Evolutionary conservation across 1,140 invertebrate genomes (phyloP).

Genomic region (Trachymyrmex septentrionalis): DNA sequence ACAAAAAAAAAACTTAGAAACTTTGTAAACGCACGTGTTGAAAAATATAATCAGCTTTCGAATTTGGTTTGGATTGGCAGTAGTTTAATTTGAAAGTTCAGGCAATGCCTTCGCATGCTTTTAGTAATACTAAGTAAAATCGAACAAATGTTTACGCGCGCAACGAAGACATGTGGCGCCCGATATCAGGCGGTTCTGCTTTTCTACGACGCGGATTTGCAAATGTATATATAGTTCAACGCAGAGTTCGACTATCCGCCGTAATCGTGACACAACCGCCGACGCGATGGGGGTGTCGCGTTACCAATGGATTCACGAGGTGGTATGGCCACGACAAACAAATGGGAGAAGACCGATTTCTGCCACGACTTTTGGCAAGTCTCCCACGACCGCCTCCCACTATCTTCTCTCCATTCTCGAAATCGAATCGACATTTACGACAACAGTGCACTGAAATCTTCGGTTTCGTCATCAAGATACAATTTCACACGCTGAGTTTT

Average conservation of each 20-base stretch:
- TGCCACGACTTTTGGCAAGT: constrained; percentile 78
- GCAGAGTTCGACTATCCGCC: constrained; percentile 29
- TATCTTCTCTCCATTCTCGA: constrained; percentile 72
- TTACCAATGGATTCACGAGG: constrained; percentile 72
- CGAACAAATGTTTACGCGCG: constrained; percentile 17
- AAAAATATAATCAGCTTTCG: neutral
- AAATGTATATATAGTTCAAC: constrained; percentile 33
- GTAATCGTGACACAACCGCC: constrained; percentile 63
- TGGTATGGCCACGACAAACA: constrained; percentile 69
- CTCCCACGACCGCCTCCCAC: constrained; percentile 74
- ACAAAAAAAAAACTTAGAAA: neutral
- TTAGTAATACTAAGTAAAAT: neutral
- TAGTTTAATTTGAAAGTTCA: neutral
- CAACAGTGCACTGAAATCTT: constrained; percentile 72
- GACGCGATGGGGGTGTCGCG: constrained; percentile 65
- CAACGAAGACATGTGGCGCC: constrained; percentile 8
- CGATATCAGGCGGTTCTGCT: neutral
- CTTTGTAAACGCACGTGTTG: neutral
- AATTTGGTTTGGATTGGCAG: neutral
- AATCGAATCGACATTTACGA: constrained; percentile 81
- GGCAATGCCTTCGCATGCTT: neutral
- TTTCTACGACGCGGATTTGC: constrained; percentile 23
- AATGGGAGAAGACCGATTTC: constrained; percentile 77
- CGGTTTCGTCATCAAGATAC: constrained; percentile 75
- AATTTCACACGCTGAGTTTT: constrained; percentile 69